phyloP scores from a whole-genome alignment of 2,797 vertebrate species.

The Sebastes dallii region DNA sequence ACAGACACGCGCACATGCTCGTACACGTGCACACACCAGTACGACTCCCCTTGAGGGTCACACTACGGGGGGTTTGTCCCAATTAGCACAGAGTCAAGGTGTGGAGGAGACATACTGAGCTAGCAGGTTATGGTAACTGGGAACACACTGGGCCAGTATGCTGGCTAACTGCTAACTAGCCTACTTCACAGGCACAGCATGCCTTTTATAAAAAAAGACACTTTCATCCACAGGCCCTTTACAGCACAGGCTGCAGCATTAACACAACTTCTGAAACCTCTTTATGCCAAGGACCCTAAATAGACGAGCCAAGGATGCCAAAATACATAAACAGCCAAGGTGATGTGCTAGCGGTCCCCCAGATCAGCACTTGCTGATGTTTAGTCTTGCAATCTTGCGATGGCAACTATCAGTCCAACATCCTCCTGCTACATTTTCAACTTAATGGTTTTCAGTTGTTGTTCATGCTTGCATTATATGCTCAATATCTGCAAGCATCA shows the following conservation, averaged over 20 bases:
- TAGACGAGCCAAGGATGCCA: conserved; percentile 11
- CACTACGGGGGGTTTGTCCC: conserved; percentile 69
- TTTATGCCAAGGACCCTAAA: conserved; percentile 34
- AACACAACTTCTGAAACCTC: conserved; percentile 40
- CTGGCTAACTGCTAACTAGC: conserved; percentile 71
- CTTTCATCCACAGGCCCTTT: conserved; percentile 51
- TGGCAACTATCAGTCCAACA: neutral
- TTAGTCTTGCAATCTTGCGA: too few relatives aligned
- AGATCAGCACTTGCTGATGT: neutral
- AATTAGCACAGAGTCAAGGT: conserved; percentile 73
- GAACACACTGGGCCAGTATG: conserved; percentile 60
- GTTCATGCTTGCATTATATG: too few relatives aligned
- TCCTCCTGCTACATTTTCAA: neutral
- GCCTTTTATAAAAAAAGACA: conserved; percentile 49
- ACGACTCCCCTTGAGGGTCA: conserved; percentile 54
- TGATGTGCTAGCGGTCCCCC: neutral
- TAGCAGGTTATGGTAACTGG: conserved; percentile 69
- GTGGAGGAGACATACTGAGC: conserved; percentile 64
- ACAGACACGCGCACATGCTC: neutral
- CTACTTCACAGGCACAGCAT: conserved; percentile 68
- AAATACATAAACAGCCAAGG: conserved; percentile 5
- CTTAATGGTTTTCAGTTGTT: too few relatives aligned
- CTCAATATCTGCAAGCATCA: neutral
- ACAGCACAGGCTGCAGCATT: conserved; percentile 41
- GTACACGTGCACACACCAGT: conserved; percentile 1